Base-by-base conservation (phyloP, 2,888 invertebrate genomes). In the Malthinus flaveolus region DNA sequence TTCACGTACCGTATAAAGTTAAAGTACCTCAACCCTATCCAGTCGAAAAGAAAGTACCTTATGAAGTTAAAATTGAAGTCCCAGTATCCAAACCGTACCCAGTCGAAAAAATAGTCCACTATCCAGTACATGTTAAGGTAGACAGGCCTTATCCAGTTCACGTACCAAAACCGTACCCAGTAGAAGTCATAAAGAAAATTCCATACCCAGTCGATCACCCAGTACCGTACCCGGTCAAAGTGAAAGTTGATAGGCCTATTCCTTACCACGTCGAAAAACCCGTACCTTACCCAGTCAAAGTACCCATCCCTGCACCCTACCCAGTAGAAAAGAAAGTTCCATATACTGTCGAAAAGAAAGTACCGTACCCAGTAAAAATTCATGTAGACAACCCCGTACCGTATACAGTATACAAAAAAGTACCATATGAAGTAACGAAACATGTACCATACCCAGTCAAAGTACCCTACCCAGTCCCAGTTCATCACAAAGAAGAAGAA, bases 261-360 rank as follows among this genome's bases (percentile, higher is more conserved):
- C 88, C 89, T 6, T 87, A 88, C 10, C 87, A 88, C 61, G 90
- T 91, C 1, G 90, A 90, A 62, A 90, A 90, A 73, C 89, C 87
- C 35, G 88, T 90, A 64, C 91, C 91, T 31, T 86, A 87, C 68
- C 83, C 82, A 47, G 89, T 91, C 5, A 90, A 90, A 73, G 88
- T 90, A 23, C 89, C 84, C 7, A 84, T 87, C 34, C 88, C 89
- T 10, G 85, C 83, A 7, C 89, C 89, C 15, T 89, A 88, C 75
- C 87, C 86, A 12, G 86, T 88, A 0, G 84, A 86, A 69, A 86
- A 85, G 71, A 81, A 85, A 34, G 81, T 88, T 35, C 87, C 86
- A 0, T 84, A 85, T 72, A 85, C 86, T 9, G 87, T 87, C 0
- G 87, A 87, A 79, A 84, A 86, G 78, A 87, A 87, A 64, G 86